phyloP scores from a whole-genome alignment of 2,888 invertebrate species.

The Malachius bipustulatus region DNA sequence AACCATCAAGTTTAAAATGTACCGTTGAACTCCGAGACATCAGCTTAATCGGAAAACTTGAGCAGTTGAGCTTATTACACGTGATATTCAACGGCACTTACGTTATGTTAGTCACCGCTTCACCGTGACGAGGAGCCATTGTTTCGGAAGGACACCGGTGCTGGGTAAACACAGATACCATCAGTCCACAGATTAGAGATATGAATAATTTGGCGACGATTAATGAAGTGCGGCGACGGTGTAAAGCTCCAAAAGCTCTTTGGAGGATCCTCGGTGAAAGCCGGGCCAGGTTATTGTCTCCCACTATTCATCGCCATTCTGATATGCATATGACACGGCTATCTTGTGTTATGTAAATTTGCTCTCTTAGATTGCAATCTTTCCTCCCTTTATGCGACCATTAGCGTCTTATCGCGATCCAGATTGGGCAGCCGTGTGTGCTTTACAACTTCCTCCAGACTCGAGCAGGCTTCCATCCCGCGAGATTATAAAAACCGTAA shows the following conservation, averaged over 20 bases:
- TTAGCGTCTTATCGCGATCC: slow-evolving; percentile 16
- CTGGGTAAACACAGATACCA: slow-evolving; percentile 32
- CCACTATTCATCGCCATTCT: slow-evolving; percentile 31
- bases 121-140: too few relatives aligned
- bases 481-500: too few relatives aligned
- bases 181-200: slow-evolving; percentile 35
- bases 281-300: slow-evolving; percentile 32
- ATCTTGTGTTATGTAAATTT: slow-evolving; percentile 33
- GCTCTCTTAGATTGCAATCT: slow-evolving; percentile 32
- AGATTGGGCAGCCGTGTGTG: slow-evolving; percentile 11
- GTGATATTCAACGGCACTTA: too few relatives aligned
- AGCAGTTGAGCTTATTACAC: too few relatives aligned
- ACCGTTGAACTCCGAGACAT: too few relatives aligned
- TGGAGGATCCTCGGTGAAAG: slow-evolving; percentile 27
- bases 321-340: slow-evolving; percentile 31
- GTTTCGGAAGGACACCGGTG: too few relatives aligned
- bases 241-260: slow-evolving; percentile 32
- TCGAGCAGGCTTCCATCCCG: too few relatives aligned
- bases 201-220: slow-evolving; percentile 36
- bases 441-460: slow-evolving; percentile 10
- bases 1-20: too few relatives aligned
- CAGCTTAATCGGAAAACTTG: too few relatives aligned
- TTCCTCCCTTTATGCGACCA: slow-evolving; percentile 21
- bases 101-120: too few relatives aligned
- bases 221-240: slow-evolving; percentile 33